Evolutionary conservation across 53 echinoderm and acorn worm species (phyloP), one percentile per base, ranked within the genome.

Genomic region (Antedon mediterranea): DNA sequence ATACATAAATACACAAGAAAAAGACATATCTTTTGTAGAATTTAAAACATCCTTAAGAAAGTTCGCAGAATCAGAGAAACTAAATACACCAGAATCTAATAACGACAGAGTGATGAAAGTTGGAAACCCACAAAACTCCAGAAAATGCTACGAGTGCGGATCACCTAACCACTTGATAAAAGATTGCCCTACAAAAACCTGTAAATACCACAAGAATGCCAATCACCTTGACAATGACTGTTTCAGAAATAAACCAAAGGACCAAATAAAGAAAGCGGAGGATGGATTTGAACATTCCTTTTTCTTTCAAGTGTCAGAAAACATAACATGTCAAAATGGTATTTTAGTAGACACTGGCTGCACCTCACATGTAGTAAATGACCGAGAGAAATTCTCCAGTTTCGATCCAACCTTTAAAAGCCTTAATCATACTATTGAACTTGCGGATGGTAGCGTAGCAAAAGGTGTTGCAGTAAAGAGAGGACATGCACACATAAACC

Each of bases 51-150:
- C 76, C 13, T 23, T 78, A 3, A 31, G 18, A 29, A 78, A 70
- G 9, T 76, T 76, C 77, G 78, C 37, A 27, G 78, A 77, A 13
- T 30, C 78, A 15, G 78, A 77, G 20, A 57, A 57, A 2, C 11
- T 8, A 3, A 26, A 57, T 18, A 2, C 14, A 57, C n/a, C n/a
- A n/a, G n/a, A 57, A 57, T 23, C 9, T 11, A 57, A 2, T 11
- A 57, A 18, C 14, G 3, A 18, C 2, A 23, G 57, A 57, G 11
- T n/a, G 23, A 57, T 23, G 57, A 3, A 11, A 57, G 2, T 8
- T 18, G 9, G 11, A 57, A 8, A 57, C 9, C 57, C 5, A 7
- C 41, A 41, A 41, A 7, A 41, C 41, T 41, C 13, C 5, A 13
- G 41, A 41, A 41, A 57, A 23, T 11, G 7, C 23, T 57, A 57